Base-by-base conservation (phyloP, 1,140 invertebrate genomes). In the Chrysomallon squamiferum region DNA sequence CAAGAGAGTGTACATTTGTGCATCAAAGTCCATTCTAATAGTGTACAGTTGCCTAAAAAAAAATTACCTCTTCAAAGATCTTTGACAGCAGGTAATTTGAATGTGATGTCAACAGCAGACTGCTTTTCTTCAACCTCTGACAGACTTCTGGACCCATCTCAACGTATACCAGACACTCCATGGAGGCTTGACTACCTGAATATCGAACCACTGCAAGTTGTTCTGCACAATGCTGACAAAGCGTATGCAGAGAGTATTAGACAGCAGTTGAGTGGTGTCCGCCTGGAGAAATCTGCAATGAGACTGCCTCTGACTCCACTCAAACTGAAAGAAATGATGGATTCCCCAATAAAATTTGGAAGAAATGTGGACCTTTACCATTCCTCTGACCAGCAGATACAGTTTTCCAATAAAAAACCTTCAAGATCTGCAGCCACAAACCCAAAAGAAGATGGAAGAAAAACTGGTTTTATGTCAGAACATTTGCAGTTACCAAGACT, bases 291-390 rank as follows among this genome's bases (percentile, higher is more conserved):
- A 15, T 25, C 22, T 54, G 22, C 50, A 4, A 29, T 54, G 22
- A 54, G 15, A 25, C 5, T 15, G 7, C 18, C 15, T 7, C 35
- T 64, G 15, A 65, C 59, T 30, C 63, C 63, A 1, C 59, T 66
- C 1, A 62, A 25, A 15, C n/a, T 49, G 11, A 30, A 65, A 41
- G 47, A 67, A 30, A 29, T 71, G 25, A 38, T 65, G 29, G 58
- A 69, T 25, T 74, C 75, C 27, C 73, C 75, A 30, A 38, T 41
- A 5, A 65, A 65, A 58, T 56, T 70, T 59, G 71, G 73, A 43
- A 64, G 68, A 32, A 77, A 54, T 65, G 62, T 73, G 20, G 75
- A 75, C 35, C 47, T 69, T 6, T 71, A 74, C 52, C 47, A 72
- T 29, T 38, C 35, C 5, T 38, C 35, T 38, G 35, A 38, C 35